Evolutionary conservation across 2,113 vertebrate species (phyloP), one percentile per base, ranked within the genome.

Genomic region (Festucalex cinctus): DNA sequence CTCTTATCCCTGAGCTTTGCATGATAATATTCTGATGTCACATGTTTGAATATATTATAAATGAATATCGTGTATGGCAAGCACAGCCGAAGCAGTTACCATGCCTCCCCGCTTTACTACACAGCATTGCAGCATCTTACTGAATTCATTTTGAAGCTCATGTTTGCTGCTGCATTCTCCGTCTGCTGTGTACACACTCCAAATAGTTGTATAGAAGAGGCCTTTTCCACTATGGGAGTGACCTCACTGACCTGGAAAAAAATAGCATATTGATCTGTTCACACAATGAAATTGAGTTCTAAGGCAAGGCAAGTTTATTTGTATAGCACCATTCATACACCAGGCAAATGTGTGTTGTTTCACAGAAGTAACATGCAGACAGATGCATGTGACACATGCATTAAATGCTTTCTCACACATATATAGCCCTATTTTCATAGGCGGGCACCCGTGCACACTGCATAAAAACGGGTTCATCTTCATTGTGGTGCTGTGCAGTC

Each of bases 141-240:
- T 84, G 82, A 88, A 88, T 91, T 88, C 81, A 87, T 91, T 89
- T 90, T 84, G 43, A 65, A 48, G 69, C 74, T 74, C 48, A 61
- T 91, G 85, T 92, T 90, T 91, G 87, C 79, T 7, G 35, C 70
- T 69, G 68, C 65, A 56, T 79, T 77, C 73, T 82, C 80, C 51
- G 74, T 85, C 86, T 84, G 83, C 85, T 91, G 88, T 88, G 86
- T 82, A 89, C 85, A 91, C 91, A 90, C 77, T 83, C 70, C 73
- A 73, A 88, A 88, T 70, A 78, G 76, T 82, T 66, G 60, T 39
- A 57, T 78, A 81, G 68, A 22, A 51, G 75, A 76, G 80, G 80
- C 72, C 83, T 67, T 82, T 76, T 63, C 63, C 70, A 76, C 78
- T 81, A 85, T 69, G 61, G 71, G 70, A 63, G 78, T 84, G 86